A percentile compares a stretch with the other conserved stretches of the same genome.
Conservation (phyloP, 1,140 invertebrate species). For the Papilio dardanus region DNA sequence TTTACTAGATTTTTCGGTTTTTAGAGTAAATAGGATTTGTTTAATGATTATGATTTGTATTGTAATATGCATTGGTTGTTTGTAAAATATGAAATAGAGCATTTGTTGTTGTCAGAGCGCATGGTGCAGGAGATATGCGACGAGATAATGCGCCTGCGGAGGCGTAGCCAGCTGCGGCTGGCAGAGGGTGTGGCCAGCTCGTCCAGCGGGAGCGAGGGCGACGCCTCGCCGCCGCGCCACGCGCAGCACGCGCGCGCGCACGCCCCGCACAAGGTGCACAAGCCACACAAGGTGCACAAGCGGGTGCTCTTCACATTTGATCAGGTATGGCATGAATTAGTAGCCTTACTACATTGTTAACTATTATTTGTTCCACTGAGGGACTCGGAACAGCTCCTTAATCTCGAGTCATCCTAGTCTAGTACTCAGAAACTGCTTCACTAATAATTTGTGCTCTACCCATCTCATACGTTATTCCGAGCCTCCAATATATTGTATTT, state of each 20-base stretch:
- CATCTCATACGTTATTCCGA: no score
- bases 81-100: background rate
- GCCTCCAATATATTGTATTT: no score
- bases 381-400: no score
- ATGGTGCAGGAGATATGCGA: conserved; percentile 96
- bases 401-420: no score
- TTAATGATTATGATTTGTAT: no score
- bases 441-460: no score
- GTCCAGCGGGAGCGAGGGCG: conserved; percentile 83
- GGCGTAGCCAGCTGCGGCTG: conserved; percentile 91
- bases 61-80: background rate
- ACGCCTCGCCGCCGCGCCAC: conserved; percentile 80
- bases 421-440: no score
- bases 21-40: no score
- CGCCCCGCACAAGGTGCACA: conserved; percentile 23
- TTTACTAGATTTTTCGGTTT: no score
- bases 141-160: conserved; percentile 93
- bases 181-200: conserved; percentile 83
- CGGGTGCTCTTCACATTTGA: conserved; percentile 96
- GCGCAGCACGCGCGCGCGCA: conserved; percentile 42
- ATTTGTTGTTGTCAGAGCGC: conserved; percentile 86
- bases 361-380: no score
- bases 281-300: conserved; percentile 66
- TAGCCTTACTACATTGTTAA: no score
- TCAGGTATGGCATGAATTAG: conserved; percentile 87